Percentiles rank a stretch among this genome's conserved stretches.
phyloP scores from a whole-genome alignment of 2,797 vertebrate genomes.

The Hapalemur alaotrensis region DNA sequence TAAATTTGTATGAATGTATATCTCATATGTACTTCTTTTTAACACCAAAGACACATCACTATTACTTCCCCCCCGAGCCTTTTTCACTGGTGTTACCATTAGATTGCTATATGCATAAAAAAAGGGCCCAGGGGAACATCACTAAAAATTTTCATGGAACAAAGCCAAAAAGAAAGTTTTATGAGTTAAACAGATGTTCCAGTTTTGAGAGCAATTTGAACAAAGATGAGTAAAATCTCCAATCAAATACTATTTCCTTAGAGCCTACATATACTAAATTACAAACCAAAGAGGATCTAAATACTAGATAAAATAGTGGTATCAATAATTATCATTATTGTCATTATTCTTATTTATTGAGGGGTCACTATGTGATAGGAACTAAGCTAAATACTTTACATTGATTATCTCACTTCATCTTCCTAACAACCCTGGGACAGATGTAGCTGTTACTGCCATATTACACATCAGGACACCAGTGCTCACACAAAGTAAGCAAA shows the following conservation, averaged over 20 bases:
- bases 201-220: slow-evolving; percentile 33
- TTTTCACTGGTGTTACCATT: neutral
- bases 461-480: neutral
- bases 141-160: neutral
- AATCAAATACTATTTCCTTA: slow-evolving; percentile 9
- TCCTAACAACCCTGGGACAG: neutral
- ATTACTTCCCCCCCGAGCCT: neutral
- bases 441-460: neutral
- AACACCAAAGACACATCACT: neutral
- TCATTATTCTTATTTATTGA: neutral
- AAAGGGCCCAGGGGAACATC: neutral
- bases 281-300: neutral
- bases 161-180: neutral
- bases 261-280: neutral
- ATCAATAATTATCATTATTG: neutral
- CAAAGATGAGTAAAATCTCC: slow-evolving; percentile 15
- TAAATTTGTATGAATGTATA: neutral
- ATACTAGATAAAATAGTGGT: neutral
- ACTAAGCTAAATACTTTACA: neutral
- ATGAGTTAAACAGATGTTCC: slow-evolving; percentile 33
- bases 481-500: neutral
- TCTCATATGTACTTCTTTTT: neutral
- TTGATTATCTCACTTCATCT: neutral
- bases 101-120: neutral
- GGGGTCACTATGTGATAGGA: neutral